These are phyloP conservation scores for Sminthurides bifidus DNA, from an alignment of 1,140 invertebrate species.

Conservation along the genomic window DNA sequence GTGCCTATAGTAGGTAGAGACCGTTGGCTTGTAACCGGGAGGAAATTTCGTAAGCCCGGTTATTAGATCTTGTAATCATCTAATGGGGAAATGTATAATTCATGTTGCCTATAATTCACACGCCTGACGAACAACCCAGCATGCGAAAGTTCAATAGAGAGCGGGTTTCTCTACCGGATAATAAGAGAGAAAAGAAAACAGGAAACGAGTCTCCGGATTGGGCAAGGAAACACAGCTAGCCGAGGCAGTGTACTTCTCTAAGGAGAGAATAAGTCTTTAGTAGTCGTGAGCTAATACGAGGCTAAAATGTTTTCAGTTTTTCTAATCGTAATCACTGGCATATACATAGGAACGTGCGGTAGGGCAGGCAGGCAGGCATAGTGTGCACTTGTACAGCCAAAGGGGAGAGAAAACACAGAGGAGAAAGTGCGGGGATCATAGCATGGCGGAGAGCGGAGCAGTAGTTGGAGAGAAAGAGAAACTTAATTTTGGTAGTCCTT, in stretches of 20 bases:
- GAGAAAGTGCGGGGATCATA: not conserved
- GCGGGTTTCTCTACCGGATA: no score
- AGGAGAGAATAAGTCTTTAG: no score
- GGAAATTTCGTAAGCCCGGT: constrained; percentile 16
- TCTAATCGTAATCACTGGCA: no score
- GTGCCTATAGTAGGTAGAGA: no score
- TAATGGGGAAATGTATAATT: constrained; percentile 31
- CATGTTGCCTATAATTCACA: constrained; percentile 31
- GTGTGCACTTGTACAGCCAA: not conserved
- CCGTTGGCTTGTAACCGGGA: not conserved
- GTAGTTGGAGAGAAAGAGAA: constrained; percentile 12
- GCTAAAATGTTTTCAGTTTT: no score
- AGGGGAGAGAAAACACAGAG: not conserved
- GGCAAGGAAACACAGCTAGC: no score
- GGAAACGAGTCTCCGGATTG: no score
- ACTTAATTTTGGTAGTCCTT: constrained; percentile 22
- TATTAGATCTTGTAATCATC: constrained; percentile 29
- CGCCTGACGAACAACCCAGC: constrained; percentile 22
- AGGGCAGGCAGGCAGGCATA: not conserved
- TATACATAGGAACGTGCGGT: no score
- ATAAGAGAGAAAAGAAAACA: no score
- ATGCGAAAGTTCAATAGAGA: constrained; percentile 27
- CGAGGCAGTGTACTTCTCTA: no score
- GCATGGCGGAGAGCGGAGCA: not conserved
- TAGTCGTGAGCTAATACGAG: no score